These are phyloP conservation scores for Neodontobutis hainanensis DNA, from an alignment of 2,113 vertebrate species.

Conservation along the genomic window DNA sequence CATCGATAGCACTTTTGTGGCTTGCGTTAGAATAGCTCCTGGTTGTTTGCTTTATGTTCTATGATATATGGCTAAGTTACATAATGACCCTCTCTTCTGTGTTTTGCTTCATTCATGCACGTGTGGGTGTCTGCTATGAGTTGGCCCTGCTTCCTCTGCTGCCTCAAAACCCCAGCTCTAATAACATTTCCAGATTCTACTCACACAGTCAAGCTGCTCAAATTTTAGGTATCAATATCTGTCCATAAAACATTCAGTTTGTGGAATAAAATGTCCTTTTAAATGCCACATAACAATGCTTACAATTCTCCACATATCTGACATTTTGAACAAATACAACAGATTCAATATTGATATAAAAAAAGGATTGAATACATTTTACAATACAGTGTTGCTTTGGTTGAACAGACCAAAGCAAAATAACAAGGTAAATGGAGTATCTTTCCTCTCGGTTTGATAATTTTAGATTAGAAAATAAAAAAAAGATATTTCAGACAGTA, in stretches of 20 bases:
- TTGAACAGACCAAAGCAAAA: not conserved
- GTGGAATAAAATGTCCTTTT: not conserved
- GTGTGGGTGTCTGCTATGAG: slow-evolving; percentile 42
- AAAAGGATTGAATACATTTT: too few relatives aligned
- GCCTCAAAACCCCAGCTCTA: slow-evolving; percentile 25
- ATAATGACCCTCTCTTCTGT: slow-evolving; percentile 31
- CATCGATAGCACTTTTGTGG: slow-evolving; percentile 26
- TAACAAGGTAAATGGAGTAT: not conserved
- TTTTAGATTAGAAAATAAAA: too few relatives aligned
- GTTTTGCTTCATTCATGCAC: slow-evolving; percentile 47
- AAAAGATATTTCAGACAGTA: too few relatives aligned
- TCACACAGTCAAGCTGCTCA: not conserved
- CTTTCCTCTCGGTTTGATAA: too few relatives aligned
- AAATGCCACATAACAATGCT: not conserved
- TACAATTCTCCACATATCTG: not conserved
- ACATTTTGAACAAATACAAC: not conserved
- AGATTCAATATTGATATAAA: not conserved
- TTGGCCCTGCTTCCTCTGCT: slow-evolving; percentile 20
- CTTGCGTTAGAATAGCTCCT: slow-evolving; percentile 10
- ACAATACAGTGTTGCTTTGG: not conserved
- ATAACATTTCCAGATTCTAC: slow-evolving; percentile 45
- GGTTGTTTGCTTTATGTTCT: slow-evolving; percentile 18
- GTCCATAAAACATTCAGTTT: not conserved
- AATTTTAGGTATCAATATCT: not conserved
- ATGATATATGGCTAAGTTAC: slow-evolving; percentile 37